phyloP scores from a whole-genome alignment of 2,888 invertebrate species.

The Tenthredo notha region DNA sequence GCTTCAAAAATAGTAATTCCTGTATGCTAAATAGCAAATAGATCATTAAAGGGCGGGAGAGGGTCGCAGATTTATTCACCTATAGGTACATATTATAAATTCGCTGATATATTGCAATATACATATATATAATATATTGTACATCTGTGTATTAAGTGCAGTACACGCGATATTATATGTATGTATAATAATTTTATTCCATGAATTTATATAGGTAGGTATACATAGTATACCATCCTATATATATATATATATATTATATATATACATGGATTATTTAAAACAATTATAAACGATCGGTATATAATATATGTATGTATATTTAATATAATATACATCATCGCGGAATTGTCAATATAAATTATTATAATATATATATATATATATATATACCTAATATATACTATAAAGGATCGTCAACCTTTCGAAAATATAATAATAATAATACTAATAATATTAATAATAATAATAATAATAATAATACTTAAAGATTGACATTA shows the following conservation, averaged over 20 bases:
- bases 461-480: background rate
- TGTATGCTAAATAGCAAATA: conserved; percentile 27
- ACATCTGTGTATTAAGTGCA: too few species aligned
- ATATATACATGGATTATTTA: background rate
- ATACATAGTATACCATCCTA: background rate
- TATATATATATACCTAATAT: background rate
- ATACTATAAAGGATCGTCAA: background rate
- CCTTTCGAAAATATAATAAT: background rate
- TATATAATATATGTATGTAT: too few species aligned
- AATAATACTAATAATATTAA: background rate
- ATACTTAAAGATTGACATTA: background rate
- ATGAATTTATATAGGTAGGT: background rate
- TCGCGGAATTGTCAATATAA: conserved; percentile 4
- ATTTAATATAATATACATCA: background rate
- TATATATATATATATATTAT: background rate
- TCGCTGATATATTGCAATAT: too few species aligned
- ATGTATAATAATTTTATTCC: background rate
- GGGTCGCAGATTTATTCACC: background rate
- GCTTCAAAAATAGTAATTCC: conserved; percentile 11
- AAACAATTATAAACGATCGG: background rate
- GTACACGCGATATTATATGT: too few species aligned
- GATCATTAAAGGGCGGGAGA: background rate
- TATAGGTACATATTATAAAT: background rate
- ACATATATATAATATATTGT: too few species aligned
- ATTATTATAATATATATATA: background rate